Percentiles rank a stretch among this genome's conserved stretches.
Conservation (phyloP, 2,113 vertebrate species). For the Fregetta grallaria region DNA sequence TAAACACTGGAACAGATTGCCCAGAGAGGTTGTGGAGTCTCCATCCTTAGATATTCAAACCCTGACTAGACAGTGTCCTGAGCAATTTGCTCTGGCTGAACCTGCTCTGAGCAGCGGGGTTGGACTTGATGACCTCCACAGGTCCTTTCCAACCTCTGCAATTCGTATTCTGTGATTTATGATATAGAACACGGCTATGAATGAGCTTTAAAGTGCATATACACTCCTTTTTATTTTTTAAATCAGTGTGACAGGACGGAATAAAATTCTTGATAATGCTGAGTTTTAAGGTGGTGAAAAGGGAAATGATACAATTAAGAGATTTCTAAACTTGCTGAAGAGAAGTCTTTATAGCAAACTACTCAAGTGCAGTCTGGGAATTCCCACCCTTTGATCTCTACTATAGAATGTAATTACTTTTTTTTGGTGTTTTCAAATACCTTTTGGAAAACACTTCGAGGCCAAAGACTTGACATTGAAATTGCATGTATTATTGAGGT, state of each 20-base stretch:
- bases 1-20: neutral
- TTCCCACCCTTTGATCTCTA: neutral
- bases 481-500: neutral
- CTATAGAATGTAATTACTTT: neutral
- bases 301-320: neutral
- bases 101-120: neutral
- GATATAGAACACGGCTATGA: neutral
- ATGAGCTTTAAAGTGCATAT: neutral
- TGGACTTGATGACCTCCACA: neutral
- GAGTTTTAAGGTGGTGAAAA: neutral
- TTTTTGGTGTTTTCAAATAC: neutral
- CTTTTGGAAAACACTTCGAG: neutral
- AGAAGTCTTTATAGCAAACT: neutral
- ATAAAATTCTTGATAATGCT: neutral
- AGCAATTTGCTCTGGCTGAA: neutral
- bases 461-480: neutral
- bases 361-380: neutral
- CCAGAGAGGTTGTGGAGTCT: neutral
- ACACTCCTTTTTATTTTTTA: neutral
- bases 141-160: neutral
- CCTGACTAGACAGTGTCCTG: neutral
- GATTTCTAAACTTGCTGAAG: neutral
- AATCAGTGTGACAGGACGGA: neutral
- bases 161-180: neutral
- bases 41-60: neutral